Conservation (phyloP, 2,113 vertebrate genomes). For the Paramormyrops kingsleyae region DNA sequence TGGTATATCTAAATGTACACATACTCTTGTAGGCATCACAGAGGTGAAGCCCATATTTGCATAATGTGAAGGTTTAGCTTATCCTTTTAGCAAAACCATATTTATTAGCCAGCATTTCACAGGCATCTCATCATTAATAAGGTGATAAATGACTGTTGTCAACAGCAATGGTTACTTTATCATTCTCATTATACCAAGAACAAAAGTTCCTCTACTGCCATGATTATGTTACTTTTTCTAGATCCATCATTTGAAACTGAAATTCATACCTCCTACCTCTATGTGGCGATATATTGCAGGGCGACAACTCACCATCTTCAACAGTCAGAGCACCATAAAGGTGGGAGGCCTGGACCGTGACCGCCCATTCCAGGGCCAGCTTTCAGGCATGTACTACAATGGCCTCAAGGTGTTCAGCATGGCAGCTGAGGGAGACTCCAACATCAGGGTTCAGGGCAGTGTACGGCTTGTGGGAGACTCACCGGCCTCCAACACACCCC, state of each 20-base stretch:
- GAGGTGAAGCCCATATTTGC: conserved; percentile 41
- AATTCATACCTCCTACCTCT: conserved; percentile 80
- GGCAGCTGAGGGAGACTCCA: conserved; percentile 93
- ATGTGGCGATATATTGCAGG: conserved; percentile 86
- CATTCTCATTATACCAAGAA: conserved; percentile 74
- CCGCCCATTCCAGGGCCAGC: conserved; percentile 95
- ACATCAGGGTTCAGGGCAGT: conserved; percentile 92
- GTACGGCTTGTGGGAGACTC: conserved; percentile 96
- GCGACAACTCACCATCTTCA: conserved; percentile 99
- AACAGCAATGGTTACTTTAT: conserved; percentile 78
- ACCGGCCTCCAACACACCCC: conserved; percentile 91
- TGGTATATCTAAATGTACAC: not conserved
- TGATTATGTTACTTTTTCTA: conserved; percentile 31
- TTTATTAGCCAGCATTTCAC: conserved; percentile 62
- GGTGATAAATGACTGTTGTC: conserved; percentile 79
- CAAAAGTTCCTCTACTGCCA: conserved; percentile 60
- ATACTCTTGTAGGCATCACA: conserved; percentile 61
- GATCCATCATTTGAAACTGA: conserved; percentile 36
- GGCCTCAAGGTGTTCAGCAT: conserved; percentile 98
- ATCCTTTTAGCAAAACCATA: conserved; percentile 70
- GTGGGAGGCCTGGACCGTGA: conserved; percentile 86
- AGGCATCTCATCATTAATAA: conserved; percentile 69
- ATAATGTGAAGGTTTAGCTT: conserved; percentile 74
- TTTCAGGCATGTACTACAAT: conserved; percentile 98
- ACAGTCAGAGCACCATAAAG: conserved; percentile 98